Evolutionary conservation across 2,888 invertebrate species (phyloP).

Genomic region (Eupithecia subfuscata): DNA sequence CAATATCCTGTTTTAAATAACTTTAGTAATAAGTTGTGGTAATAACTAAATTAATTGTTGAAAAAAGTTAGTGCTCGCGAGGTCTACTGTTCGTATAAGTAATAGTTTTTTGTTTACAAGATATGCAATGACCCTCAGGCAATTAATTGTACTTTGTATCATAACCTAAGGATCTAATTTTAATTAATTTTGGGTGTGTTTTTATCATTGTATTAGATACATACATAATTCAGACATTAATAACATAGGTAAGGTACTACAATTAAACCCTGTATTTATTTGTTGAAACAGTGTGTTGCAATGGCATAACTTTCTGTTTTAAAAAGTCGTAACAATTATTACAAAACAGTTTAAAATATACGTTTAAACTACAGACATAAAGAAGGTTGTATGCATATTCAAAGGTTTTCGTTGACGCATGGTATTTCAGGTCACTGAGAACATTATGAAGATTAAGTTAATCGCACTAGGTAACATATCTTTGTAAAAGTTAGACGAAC

Average conservation of each 20-base stretch:
- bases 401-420: neutral
- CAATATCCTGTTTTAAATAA: too few species aligned
- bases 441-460: neutral
- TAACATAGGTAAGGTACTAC: neutral
- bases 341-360: neutral
- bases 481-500: too few species aligned
- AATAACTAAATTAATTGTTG: too few species aligned
- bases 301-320: neutral
- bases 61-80: too few species aligned
- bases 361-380: neutral
- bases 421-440: neutral
- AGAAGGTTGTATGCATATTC: neutral
- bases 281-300: neutral
- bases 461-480: too few species aligned
- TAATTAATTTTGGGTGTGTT: neutral
- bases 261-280: neutral
- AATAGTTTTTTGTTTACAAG: too few species aligned
- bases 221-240: neutral
- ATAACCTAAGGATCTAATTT: neutral
- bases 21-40: too few species aligned
- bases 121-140: too few species aligned
- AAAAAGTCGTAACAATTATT: neutral
- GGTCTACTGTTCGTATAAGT: too few species aligned
- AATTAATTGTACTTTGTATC: neutral
- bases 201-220: neutral